Evolutionary conservation across 1,140 invertebrate genomes (phyloP), one percentile per base, ranked within the genome.

Genomic region (Drosophila orosa): DNA sequence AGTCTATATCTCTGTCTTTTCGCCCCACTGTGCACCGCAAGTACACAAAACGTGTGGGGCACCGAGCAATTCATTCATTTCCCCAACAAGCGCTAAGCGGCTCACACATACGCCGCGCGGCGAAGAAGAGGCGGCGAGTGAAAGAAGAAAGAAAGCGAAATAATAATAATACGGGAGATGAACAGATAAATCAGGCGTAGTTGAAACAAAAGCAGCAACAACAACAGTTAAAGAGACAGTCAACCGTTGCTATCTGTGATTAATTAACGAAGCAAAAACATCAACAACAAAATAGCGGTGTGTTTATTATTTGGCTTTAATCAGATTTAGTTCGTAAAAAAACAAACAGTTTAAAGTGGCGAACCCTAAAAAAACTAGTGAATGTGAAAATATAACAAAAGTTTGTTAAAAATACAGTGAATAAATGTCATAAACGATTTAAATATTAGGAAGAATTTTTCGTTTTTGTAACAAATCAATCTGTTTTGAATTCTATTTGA

Each of bases 171-270:
- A 47, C 80, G 80, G 62, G 60, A 81, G 74, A 86, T 77, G 76
- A 76, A 55, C 61, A 75, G 80, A 84, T 89, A 89, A 80, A 74
- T 75, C 62, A 55, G 56, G 40, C 22, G 48, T 37, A 76, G 40
- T 48, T 42, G 25, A 40, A 69, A 57, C 22, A 69, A 54, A 25
- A 58, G 48, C 42, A 57, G 33, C 50, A 58, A 33, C 31, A 58
- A 33, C 31, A 74, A 65, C n/a, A 13, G 57, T 33, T 58, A 39
- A 37, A 40, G 29, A 74, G 37, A 42, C 60, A 65, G 65, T 65
- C 44, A 48, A 59, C 63, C 44, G 57, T 78, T 83, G 74, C 61
- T 84, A 89, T 89, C 84, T 71, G 80, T 84, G 84, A 89, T 89
- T 87, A 78, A 71, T 69, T 66, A 74, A 67, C 39, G 8, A 60